These are phyloP conservation scores for Campoletis raptor DNA, from an alignment of 2,888 invertebrate genomes.

Conservation along the genomic window DNA sequence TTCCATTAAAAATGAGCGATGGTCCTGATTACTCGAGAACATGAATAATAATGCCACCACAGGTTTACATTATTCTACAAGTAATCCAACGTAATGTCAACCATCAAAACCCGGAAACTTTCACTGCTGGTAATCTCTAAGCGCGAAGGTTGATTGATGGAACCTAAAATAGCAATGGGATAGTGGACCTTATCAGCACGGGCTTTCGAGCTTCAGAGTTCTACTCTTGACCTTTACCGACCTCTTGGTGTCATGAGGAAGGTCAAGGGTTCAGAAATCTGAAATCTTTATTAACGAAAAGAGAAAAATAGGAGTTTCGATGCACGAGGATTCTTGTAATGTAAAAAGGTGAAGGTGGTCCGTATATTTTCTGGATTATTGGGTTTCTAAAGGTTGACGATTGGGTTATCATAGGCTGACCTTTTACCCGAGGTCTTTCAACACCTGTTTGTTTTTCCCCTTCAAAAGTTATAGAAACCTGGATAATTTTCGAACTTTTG, in stretches of 20 bases:
- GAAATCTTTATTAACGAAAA: not conserved
- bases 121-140: not conserved
- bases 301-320: not conserved
- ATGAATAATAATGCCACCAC: not conserved
- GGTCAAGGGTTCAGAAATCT: not conserved
- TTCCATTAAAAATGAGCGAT: not conserved
- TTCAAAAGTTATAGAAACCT: not conserved
- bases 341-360: constrained; percentile 2
- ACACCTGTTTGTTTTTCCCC: not conserved
- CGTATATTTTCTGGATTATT: not conserved
- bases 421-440: not conserved
- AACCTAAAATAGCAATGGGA: not conserved
- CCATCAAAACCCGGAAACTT: not conserved
- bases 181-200: not conserved
- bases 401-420: not conserved
- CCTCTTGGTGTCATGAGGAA: not conserved
- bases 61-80: not conserved
- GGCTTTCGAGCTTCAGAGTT: not conserved
- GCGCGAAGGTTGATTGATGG: not conserved
- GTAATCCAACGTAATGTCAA: not conserved
- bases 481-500: not conserved
- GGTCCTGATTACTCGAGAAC: not conserved
- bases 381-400: not conserved
- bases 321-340: not conserved
- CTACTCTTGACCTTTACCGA: not conserved